phyloP scores from a whole-genome alignment of 2,113 vertebrate species.

The Pterophyllum scalare region DNA sequence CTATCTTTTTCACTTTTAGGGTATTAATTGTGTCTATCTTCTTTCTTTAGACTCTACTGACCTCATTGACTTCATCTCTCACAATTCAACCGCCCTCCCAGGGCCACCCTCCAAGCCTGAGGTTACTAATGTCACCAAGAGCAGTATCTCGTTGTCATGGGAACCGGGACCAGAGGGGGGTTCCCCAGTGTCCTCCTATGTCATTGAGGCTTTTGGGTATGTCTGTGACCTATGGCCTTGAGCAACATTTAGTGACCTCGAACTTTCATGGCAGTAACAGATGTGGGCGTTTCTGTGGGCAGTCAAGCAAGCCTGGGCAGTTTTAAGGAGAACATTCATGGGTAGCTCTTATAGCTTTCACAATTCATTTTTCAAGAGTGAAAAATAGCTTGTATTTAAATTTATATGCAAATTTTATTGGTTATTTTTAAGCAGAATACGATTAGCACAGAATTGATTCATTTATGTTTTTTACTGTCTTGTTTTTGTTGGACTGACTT shows the following conservation, averaged over 20 bases:
- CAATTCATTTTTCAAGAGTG: neutral
- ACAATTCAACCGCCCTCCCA: conserved; percentile 88
- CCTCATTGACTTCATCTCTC: conserved; percentile 87
- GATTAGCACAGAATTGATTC: neutral
- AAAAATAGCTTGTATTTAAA: neutral
- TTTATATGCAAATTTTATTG: conserved; percentile 1
- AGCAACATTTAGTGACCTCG: conserved; percentile 67
- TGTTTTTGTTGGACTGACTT: conserved; percentile 2
- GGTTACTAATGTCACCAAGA: conserved; percentile 95
- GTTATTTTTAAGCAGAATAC: neutral
- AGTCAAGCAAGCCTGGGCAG: conserved; percentile 19
- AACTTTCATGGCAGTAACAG: conserved; percentile 62
- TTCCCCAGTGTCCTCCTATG: conserved; percentile 89
- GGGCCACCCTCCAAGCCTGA: conserved; percentile 93
- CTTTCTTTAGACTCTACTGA: conserved; percentile 85
- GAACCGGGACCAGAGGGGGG: conserved; percentile 86
- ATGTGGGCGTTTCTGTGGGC: conserved; percentile 58
- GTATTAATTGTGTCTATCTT: conserved; percentile 38
- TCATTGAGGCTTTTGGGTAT: conserved; percentile 98
- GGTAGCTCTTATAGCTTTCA: neutral
- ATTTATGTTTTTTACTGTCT: neutral
- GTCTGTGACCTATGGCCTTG: conserved; percentile 68
- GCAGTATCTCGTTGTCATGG: conserved; percentile 96
- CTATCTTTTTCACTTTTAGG: neutral
- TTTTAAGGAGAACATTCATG: conserved; percentile 1